Base-by-base conservation (phyloP, 2,888 invertebrate genomes). In the Rhodophaea formosa region DNA sequence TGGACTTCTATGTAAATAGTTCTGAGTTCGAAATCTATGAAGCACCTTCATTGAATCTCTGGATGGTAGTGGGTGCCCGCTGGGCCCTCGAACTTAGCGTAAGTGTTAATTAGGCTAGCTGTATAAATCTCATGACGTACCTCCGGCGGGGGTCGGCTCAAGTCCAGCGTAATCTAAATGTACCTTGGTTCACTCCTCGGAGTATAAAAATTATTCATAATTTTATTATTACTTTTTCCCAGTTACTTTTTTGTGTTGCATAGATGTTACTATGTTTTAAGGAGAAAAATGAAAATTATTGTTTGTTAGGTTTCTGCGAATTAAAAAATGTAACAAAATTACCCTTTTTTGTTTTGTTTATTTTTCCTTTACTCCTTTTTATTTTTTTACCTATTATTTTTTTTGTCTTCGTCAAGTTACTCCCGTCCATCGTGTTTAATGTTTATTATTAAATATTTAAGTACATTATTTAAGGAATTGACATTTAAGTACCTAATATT, bases 221-320 rank as follows among this genome's bases (percentile, higher is more conserved):
- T 86, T 79, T 79, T 81, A 86, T 84, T 86, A 79, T 74, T 82
- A 79, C 80, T 77, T 82, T 86, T 84, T 80, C 85, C 87, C 86
- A 85, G 88, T 89, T 90, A 88, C 77, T 86, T 86, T 78, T 91
- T 91, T 92, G 91, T 92, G 90, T 92, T 92, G 88, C 91, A 89
- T 92, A 92, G 89, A 92, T 92, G 92, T 92, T 92, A 91, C 91
- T 91, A 91, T 91, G 91, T 91, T 91, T 89, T 92, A 90, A 88
- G 90, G 77, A 84, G 82, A 86, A 85, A 88, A 83, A 80, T 82
- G 84, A 84, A 86, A 90, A 89, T 78, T 89, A 91, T 92, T 91
- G 91, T 92, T 92, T 91, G 91, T 92, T 92, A 91, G 91, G 86
- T 92, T 91, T 91, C 91, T 86, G 89, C 89, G 82, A 91, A 91